A percentile compares a stretch with the other conserved stretches of the same genome.
Evolutionary conservation across 2,113 vertebrate species (phyloP).

Genomic region (Taurulus bubalis): DNA sequence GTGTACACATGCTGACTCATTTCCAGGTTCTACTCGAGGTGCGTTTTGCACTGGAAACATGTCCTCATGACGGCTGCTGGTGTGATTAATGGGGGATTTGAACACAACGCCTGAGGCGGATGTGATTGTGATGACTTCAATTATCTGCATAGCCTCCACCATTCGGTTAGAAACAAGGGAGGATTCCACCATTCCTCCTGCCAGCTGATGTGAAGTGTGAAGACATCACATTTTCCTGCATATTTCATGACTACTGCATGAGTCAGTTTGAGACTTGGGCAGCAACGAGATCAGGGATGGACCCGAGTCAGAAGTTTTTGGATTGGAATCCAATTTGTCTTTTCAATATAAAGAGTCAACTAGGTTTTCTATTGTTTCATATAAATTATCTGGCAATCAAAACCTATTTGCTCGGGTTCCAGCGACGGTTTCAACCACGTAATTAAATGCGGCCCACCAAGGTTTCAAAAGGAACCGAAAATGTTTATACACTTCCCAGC

Average conservation of each 20-base stretch:
- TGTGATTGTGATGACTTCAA: background rate
- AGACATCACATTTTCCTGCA: background rate
- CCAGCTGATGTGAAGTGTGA: background rate
- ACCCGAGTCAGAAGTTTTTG: no score
- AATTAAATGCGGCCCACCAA: no score
- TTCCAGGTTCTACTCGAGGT: background rate
- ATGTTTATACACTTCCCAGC: no score
- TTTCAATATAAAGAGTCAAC: no score
- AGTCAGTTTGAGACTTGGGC: no score
- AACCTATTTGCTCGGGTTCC: no score
- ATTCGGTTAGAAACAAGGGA: background rate
- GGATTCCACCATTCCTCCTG: background rate
- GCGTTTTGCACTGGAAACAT: background rate
- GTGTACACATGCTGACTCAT: background rate
- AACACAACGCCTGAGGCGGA: background rate
- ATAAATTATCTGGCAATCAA: no score
- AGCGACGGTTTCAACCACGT: no score
- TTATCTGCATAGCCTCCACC: background rate
- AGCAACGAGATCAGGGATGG: no score
- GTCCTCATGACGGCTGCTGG: background rate
- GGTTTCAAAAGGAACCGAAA: no score
- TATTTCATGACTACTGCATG: background rate
- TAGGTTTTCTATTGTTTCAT: no score
- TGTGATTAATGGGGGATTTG: background rate
- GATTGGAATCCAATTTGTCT: no score